phyloP scores from a whole-genome alignment of 30 jellyfish, hydroid and myxozoan genomes.

The Cassiopea andromeda region DNA sequence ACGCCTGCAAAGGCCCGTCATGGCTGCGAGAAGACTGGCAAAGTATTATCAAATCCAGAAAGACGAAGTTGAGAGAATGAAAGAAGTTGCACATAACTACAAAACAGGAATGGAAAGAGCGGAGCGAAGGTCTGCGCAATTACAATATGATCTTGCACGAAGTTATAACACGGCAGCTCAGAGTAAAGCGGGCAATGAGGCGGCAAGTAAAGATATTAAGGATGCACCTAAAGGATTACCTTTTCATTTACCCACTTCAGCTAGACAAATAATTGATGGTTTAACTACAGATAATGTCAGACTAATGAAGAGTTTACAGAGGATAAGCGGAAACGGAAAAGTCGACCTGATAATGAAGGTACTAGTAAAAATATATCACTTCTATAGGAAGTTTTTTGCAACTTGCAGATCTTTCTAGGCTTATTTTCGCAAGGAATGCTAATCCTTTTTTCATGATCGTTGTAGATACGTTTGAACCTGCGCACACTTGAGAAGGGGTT shows the following conservation, averaged over 20 bases:
- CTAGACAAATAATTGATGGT: conserved; percentile 48
- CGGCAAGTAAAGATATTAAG: not conserved
- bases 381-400: not conserved
- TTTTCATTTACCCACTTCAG: conserved; percentile 52
- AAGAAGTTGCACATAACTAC: conserved; percentile 20
- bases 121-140: conserved; percentile 51
- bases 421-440: no score
- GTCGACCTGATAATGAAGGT: conserved; percentile 40
- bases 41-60: conserved; percentile 32
- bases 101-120: conserved; percentile 53
- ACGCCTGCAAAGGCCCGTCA: conserved; percentile 19
- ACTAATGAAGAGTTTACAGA: conserved; percentile 20
- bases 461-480: no score
- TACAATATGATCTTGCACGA: conserved; percentile 31
- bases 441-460: no score
- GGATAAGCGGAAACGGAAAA: conserved; percentile 4
- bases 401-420: not conserved
- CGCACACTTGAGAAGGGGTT: no score
- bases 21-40: conserved; percentile 49
- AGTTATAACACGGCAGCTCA: not conserved
- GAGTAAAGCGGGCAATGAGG: not conserved
- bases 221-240: conserved; percentile 13
- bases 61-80: conserved; percentile 45
- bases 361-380: not conserved
- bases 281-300: conserved; percentile 27